Base-by-base conservation (phyloP, 2,888 invertebrate species). In the Tetheella fluctuosa region DNA sequence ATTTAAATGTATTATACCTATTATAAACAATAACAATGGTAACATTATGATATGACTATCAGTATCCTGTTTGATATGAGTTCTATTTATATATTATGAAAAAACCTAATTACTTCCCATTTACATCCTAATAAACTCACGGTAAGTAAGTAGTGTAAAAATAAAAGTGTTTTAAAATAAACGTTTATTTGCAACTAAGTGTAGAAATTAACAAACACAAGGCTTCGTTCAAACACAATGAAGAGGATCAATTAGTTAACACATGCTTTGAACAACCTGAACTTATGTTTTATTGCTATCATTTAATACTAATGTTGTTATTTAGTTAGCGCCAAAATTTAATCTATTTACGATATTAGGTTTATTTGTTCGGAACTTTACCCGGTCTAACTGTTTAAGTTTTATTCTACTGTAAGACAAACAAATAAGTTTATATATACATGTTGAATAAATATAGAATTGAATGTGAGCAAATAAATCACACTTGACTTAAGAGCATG, bases 161-260 rank as follows among this genome's bases (percentile, higher is more conserved):
- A 39, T 39, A 39, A 39, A 39, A 39, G n/a, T 30, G 30, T 8
- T 30, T 13, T 13, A n/a, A 39, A 39, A 39, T n/a, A n/a, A n/a
- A 37, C 13, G 37, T 42, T 17, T 10, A 48, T 20, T 48, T 48
- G 48, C 10, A 48, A 48, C 48, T 10, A 20, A 20, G 48, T 48
- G 20, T 20, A 48, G 1, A 48, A 48, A 48, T 48, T 48, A 48
- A 48, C 48, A 48, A 4, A 25, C 42, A 48, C 20, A 20, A 48
- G 20, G 48, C 48, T 10, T 10, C 48, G 48, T 17, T 48, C 20
- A 48, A 48, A 48, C 48, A 48, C 48, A 48, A 48, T 48, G 48
- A 20, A 20, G 48, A 20, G 48, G 48, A 48, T 48, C 48, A 48
- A 48, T 48, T 48, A 48, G 20, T 48, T 48, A 39, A 48, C 48